A percentile compares a stretch with the other conserved stretches of the same genome.
phyloP scores from a whole-genome alignment of 2,888 invertebrate genomes.

The Choreutis nemorana region DNA sequence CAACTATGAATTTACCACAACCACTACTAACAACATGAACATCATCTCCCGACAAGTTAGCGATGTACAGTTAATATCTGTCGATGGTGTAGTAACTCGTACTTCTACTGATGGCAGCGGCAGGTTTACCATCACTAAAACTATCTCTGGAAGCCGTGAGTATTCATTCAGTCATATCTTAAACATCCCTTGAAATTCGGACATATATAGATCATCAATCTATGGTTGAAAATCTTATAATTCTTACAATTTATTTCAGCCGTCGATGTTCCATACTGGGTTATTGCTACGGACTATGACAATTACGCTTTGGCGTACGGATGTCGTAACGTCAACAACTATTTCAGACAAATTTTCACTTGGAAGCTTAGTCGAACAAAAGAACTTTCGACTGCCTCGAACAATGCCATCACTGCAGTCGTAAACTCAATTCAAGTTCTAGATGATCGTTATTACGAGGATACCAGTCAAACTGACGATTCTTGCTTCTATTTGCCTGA shows the following conservation, averaged over 20 bases:
- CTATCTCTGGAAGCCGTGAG: conserved; percentile 18
- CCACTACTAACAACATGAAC: conserved; percentile 16
- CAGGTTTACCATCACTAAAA: conserved; percentile 24
- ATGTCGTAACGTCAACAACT: conserved; percentile 9
- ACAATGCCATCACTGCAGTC: conserved; percentile 20
- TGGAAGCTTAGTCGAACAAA: conserved; percentile 43
- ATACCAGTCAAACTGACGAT: conserved; percentile 20
- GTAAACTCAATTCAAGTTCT: conserved; percentile 23
- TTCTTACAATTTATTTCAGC: not conserved
- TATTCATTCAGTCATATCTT: too few relatives aligned
- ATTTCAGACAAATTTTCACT: conserved; percentile 43
- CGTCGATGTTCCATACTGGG: conserved; percentile 46
- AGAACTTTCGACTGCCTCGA: conserved; percentile 15
- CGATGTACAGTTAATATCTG: too few relatives aligned
- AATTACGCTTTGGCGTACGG: conserved; percentile 48
- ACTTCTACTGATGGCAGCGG: conserved; percentile 26
- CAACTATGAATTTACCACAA: conserved; percentile 8
- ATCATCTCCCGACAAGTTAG: too few relatives aligned
- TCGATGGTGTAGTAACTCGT: too few relatives aligned
- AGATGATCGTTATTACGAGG: conserved; percentile 23
- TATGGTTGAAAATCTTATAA: too few relatives aligned
- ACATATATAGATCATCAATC: too few relatives aligned
- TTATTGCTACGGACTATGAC: conserved; percentile 66
- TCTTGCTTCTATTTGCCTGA: conserved; percentile 34
- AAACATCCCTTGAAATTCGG: too few relatives aligned